phyloP scores from a whole-genome alignment of 2,113 vertebrate species.

The Bungarus multicinctus region DNA sequence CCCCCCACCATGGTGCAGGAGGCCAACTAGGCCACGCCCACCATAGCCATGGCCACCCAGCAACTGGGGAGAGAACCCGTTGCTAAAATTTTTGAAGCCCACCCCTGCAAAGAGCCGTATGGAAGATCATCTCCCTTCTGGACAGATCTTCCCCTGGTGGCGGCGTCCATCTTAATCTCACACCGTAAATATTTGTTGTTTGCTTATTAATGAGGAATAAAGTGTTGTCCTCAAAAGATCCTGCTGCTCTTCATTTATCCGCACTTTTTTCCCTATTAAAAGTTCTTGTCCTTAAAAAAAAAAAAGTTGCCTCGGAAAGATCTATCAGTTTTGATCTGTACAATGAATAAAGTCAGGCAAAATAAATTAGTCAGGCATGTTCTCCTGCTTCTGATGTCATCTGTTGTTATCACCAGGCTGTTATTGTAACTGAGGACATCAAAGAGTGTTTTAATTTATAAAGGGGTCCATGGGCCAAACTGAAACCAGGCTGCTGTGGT shows the following conservation, averaged over 20 bases:
- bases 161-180: conserved; percentile 19
- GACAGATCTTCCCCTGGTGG: conserved; percentile 34
- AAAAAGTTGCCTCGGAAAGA: conserved; percentile 29
- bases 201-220: neutral
- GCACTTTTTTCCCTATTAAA: conserved; percentile 34
- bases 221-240: conserved; percentile 53
- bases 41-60: no score
- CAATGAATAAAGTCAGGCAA: neutral
- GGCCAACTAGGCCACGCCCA: no score
- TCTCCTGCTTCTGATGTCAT: conserved; percentile 44
- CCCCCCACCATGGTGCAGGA: no score
- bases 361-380: conserved; percentile 27
- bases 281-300: neutral
- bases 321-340: conserved; percentile 12
- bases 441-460: conserved; percentile 70
- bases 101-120: no score
- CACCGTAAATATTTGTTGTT: conserved; percentile 27
- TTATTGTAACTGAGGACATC: conserved; percentile 62
- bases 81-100: no score
- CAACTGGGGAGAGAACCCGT: no score
- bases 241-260: conserved; percentile 45
- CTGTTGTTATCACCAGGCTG: conserved; percentile 54
- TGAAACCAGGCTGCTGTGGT: conserved; percentile 42
- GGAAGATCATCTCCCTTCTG: conserved; percentile 31
- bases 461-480: conserved; percentile 57